Evolutionary conservation across 2,113 vertebrate species (phyloP).

Genomic region (Oncorhynchus tshawytscha): DNA sequence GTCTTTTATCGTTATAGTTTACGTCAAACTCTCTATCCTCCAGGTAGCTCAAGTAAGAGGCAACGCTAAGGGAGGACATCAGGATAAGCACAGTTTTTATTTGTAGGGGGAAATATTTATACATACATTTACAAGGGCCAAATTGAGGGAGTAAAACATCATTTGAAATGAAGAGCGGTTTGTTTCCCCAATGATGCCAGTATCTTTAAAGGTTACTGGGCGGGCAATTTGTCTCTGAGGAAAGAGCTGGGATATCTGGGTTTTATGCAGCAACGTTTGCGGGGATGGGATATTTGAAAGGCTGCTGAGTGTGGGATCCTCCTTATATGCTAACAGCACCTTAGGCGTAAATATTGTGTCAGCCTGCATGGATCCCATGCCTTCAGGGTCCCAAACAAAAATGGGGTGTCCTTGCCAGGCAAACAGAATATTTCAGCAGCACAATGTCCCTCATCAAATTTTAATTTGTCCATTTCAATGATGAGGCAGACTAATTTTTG

Average conservation of each 20-base stretch:
- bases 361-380: constrained; percentile 29
- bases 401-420: constrained; percentile 25
- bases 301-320: constrained; percentile 31
- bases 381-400: constrained; percentile 41
- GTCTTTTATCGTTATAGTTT: constrained; percentile 12
- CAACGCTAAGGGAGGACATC: not conserved
- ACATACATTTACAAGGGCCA: too few species aligned
- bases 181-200: constrained; percentile 2
- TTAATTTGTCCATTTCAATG: constrained; percentile 43
- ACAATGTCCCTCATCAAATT: constrained; percentile 48
- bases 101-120: too few species aligned
- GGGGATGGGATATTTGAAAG: constrained; percentile 32
- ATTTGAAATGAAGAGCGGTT: too few species aligned
- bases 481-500: constrained; percentile 19
- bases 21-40: not conserved
- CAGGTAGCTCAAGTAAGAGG: constrained; percentile 1
- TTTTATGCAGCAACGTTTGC: constrained; percentile 8
- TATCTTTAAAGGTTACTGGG: constrained; percentile 34
- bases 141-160: too few species aligned
- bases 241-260: constrained; percentile 14
- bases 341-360: constrained; percentile 37
- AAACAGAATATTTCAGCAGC: constrained; percentile 57
- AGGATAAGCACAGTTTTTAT: too few species aligned
- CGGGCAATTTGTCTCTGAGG: constrained; percentile 13
- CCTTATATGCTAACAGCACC: constrained; percentile 23